These are phyloP conservation scores for Timema cristinae DNA, from an alignment of 2,888 invertebrate species.

Conservation along the genomic window DNA sequence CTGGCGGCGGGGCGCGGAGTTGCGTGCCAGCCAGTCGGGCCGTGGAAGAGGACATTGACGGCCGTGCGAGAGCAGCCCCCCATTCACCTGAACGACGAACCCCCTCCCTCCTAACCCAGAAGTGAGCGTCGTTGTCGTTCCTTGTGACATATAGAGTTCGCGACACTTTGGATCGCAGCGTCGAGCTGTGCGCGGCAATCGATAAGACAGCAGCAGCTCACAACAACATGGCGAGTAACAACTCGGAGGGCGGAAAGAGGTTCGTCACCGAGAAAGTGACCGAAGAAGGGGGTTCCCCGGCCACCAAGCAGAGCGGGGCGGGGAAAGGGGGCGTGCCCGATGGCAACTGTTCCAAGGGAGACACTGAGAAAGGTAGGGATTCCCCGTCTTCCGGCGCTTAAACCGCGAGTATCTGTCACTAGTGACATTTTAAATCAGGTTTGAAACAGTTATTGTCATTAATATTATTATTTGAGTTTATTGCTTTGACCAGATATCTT, in stretches of 20 bases:
- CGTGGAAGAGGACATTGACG: constrained; percentile 17
- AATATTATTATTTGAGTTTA: too few species aligned
- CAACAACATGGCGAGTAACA: neutral
- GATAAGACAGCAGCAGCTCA: too few species aligned
- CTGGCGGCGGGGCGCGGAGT: constrained; percentile 24
- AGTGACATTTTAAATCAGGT: too few species aligned
- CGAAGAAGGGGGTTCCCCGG: constrained; percentile 25
- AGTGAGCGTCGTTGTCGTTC: neutral
- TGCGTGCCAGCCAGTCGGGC: constrained; percentile 17
- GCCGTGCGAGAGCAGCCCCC: neutral
- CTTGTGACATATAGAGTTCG: too few species aligned
- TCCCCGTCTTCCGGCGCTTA: constrained; percentile 7
- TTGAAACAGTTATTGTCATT: too few species aligned
- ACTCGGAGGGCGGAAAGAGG: constrained; percentile 28
- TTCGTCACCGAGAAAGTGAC: constrained; percentile 34
- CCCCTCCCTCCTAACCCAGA: neutral
- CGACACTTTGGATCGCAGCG: neutral
- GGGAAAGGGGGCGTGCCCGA: constrained; percentile 26
- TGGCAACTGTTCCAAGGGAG: constrained; percentile 22
- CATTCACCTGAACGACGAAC: neutral
- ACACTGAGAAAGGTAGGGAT: constrained; percentile 35
- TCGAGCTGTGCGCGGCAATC: neutral
- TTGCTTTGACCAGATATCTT: too few species aligned
- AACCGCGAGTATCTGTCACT: too few species aligned
- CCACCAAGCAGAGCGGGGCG: constrained; percentile 19